Percentiles rank a stretch among this genome's conserved stretches.
These are phyloP conservation scores for Sitta europaea DNA, from an alignment of 2,113 vertebrate species.

Conservation along the genomic window DNA sequence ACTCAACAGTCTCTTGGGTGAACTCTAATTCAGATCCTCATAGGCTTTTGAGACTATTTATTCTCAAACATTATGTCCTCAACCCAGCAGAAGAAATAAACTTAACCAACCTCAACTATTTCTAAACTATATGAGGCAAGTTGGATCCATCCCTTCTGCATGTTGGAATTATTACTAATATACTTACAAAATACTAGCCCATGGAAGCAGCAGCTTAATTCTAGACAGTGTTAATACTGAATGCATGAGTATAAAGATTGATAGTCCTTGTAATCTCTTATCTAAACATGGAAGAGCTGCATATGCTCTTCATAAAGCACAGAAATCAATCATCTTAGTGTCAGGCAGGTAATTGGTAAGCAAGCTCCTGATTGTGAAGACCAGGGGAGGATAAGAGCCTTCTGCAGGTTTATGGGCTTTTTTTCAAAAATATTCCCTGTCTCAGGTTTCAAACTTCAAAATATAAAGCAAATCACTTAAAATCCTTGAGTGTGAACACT, in stretches of 20 bases:
- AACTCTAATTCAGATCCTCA: not conserved
- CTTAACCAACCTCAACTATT: not conserved
- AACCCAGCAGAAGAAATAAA: not conserved
- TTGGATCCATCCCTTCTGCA: not conserved
- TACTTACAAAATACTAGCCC: not conserved
- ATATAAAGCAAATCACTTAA: not conserved
- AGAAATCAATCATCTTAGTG: constrained; percentile 45
- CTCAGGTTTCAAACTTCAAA: not conserved
- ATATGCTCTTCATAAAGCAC: constrained; percentile 43
- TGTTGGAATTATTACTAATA: not conserved
- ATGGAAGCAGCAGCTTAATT: not conserved
- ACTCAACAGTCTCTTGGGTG: not conserved
- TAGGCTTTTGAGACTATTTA: not conserved
- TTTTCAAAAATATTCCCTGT: not conserved
- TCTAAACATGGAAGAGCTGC: constrained; percentile 28
- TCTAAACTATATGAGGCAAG: not conserved
- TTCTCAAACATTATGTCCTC: not conserved
- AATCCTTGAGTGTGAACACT: not conserved
- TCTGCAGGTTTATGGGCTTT: not conserved
- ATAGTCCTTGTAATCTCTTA: constrained; percentile 57
- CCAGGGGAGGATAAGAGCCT: not conserved
- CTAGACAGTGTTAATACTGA: not conserved
- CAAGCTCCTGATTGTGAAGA: not conserved
- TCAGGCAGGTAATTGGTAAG: constrained; percentile 24
- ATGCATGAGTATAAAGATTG: constrained; percentile 19